Base-by-base conservation (phyloP, 2,113 vertebrate species). In the Aptenodytes forsteri region DNA sequence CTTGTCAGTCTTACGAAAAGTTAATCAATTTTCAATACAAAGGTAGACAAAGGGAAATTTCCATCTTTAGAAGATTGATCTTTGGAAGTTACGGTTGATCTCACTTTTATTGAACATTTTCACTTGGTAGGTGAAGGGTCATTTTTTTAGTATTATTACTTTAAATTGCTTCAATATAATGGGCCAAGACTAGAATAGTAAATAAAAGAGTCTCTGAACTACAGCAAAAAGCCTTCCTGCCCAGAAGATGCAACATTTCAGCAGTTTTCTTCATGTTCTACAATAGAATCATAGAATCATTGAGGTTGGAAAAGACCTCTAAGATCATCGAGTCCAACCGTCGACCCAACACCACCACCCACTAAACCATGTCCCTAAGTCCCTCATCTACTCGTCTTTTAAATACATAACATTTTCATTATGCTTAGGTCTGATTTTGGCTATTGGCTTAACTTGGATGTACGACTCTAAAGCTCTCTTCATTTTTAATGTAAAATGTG, bases 121-220 rank as follows among this genome's bases (percentile, higher is more conserved):
- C 93, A 85, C 89, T 97, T 87, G 55, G 89, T 83, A 38, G 96
- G 97, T 96, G 93, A 98, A 97, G 93, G 96, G 95, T 98, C 84
- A 95, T 98, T 96, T 97, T 98, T 98, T 97, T 90, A 97, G 94
- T 76, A 93, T 97, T 96, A 98, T 97, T 96, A 96, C 91, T 94
- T 97, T 95, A 97, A 97, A 98, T 97, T 96, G 92, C 90, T 93
- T 97, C 97, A 96, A 80, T 89, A 73, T 81, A 96, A 93, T 94
- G 93, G 65, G 52, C 89, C 70, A 95, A 91, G 61, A 89, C 78
- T 47, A 72, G 94, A 97, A 93, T 95, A 83, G 89, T 96, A 98
- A 97, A 96, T 91, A 97, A 96, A 97, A 96, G 67, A 61, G 21
- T 66, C n/a, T 90, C 71, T 72, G 38, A 10, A 21, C 87, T 86